Conservation (phyloP, 2,113 vertebrate species). For the Struthio camelus region DNA sequence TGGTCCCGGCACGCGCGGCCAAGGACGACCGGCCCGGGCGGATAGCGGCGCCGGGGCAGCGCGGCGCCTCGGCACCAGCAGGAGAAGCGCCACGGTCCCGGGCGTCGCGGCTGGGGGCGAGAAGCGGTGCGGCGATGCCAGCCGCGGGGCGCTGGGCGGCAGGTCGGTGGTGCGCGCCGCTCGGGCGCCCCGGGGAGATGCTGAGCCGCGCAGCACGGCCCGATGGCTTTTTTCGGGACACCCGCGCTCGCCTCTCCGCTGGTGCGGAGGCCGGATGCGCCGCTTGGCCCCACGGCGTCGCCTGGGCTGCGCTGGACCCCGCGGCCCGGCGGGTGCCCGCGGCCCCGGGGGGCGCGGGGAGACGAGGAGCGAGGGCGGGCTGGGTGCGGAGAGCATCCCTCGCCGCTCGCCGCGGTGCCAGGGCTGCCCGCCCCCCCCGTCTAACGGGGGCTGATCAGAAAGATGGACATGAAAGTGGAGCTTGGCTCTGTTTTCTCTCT, state of each 20-base stretch:
- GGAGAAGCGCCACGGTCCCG: background rate
- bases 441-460: constrained; percentile 61
- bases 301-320: background rate
- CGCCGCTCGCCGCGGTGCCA: background rate
- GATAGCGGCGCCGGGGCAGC: too few relatives aligned
- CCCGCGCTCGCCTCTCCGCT: background rate
- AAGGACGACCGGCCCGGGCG: too few relatives aligned
- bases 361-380: background rate
- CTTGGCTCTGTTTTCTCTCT: constrained; percentile 72
- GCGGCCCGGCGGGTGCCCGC: background rate
- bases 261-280: background rate
- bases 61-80: too few relatives aligned
- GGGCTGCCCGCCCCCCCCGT: constrained; percentile 33
- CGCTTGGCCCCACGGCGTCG: fast-evolving
- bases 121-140: too few relatives aligned
- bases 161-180: too few relatives aligned
- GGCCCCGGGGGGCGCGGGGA: background rate
- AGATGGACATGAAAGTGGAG: constrained; percentile 75
- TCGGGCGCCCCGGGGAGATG: too few relatives aligned
- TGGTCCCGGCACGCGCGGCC: background rate
- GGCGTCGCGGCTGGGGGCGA: background rate
- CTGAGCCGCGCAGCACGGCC: too few relatives aligned
- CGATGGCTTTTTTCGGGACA: background rate
- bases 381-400: background rate
- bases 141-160: too few relatives aligned